phyloP scores from a whole-genome alignment of 2,888 invertebrate genomes.

The Calliopum simillimum region DNA sequence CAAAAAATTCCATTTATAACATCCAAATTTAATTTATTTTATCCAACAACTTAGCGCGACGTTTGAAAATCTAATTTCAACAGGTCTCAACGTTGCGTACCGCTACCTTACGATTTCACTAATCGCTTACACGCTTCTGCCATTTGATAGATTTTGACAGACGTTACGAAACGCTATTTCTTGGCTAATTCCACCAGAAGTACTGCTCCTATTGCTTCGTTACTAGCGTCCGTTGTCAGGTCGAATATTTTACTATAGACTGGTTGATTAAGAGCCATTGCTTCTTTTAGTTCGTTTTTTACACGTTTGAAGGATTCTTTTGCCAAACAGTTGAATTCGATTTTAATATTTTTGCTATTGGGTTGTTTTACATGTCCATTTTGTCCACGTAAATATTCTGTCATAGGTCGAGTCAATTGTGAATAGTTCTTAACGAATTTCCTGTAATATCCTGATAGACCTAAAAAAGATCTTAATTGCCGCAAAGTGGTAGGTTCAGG shows the following conservation, averaged over 20 bases:
- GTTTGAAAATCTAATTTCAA: too few species aligned
- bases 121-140: too few species aligned
- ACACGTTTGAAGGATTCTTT: constrained; percentile 16
- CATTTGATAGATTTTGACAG: too few species aligned
- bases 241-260: constrained; percentile 18
- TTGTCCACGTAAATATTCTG: constrained; percentile 25
- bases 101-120: too few species aligned
- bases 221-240: constrained; percentile 20
- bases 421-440: constrained; percentile 9
- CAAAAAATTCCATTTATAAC: constrained; percentile 9
- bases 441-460: constrained; percentile 16
- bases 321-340: constrained; percentile 13
- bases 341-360: not conserved
- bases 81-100: too few species aligned
- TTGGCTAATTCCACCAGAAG: constrained; percentile 15
- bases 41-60: too few species aligned
- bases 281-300: constrained; percentile 19
- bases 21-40: too few species aligned
- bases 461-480: constrained; percentile 25
- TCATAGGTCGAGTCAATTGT: constrained; percentile 16
- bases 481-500: not conserved
- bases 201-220: constrained; percentile 15
- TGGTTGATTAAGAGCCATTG: constrained; percentile 20
- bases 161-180: too few species aligned
- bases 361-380: not conserved